Evolutionary conservation across 2,888 invertebrate species (phyloP).

Genomic region (Hesperia comma): DNA sequence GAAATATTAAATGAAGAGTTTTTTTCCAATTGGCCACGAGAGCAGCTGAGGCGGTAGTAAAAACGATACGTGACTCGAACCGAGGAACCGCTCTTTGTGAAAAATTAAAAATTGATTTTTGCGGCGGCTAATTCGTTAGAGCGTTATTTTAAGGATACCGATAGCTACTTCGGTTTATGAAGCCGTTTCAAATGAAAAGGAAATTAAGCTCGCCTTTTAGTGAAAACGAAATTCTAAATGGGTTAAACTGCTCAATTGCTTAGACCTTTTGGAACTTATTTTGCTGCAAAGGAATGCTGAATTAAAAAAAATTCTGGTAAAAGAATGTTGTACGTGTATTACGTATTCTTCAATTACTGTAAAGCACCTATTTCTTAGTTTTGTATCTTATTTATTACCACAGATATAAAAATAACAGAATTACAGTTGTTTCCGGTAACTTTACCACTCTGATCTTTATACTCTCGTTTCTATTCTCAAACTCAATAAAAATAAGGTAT

Average conservation of each 20-base stretch:
- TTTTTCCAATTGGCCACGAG: constrained; percentile 69
- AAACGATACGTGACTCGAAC: constrained; percentile 72
- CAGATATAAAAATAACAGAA: too few relatives aligned
- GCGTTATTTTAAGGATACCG: constrained; percentile 19
- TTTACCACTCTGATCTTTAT: too few relatives aligned
- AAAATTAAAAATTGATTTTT: constrained; percentile 39
- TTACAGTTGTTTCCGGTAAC: too few relatives aligned
- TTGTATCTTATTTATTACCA: too few relatives aligned
- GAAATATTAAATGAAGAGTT: constrained; percentile 72
- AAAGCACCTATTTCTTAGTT: too few relatives aligned
- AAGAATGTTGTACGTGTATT: too few relatives aligned
- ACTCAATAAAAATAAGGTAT: too few relatives aligned
- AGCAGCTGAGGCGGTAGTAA: constrained; percentile 79
- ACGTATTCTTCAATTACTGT: too few relatives aligned
- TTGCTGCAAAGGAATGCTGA: too few relatives aligned
- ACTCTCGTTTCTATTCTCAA: too few relatives aligned
- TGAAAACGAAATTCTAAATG: constrained; percentile 1
- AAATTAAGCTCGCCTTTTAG: constrained; percentile 16
- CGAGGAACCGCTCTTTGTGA: constrained; percentile 23
- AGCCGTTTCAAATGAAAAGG: constrained; percentile 5
- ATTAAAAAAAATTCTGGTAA: too few relatives aligned
- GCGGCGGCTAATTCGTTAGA: constrained; percentile 28
- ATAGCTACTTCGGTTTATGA: constrained; percentile 15
- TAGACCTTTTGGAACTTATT: too few relatives aligned
- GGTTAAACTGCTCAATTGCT: background rate